Percentiles rank a stretch among this genome's conserved stretches.
Conservation (phyloP, 2,888 invertebrate genomes). For the Euphydryas editha region DNA sequence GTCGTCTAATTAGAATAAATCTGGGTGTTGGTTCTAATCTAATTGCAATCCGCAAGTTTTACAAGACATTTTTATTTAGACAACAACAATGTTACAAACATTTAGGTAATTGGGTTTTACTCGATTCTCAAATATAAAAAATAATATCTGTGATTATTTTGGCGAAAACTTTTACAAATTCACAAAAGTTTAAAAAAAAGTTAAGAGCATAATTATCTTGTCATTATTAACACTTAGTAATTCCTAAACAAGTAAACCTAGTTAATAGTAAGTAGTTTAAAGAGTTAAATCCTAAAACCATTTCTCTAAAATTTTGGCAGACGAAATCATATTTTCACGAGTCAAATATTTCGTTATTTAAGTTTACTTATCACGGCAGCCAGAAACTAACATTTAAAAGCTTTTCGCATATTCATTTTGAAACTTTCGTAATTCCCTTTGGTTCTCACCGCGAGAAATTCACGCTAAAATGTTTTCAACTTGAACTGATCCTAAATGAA, state of each 20-base stretch:
- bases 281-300: neutral
- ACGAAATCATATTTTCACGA: constrained; percentile 15
- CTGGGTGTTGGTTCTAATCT: neutral
- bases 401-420: constrained; percentile 66
- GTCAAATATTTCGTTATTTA: constrained; percentile 32
- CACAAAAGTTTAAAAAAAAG: neutral
- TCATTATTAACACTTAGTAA: neutral
- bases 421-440: constrained; percentile 71
- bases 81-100: neutral
- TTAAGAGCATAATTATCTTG: neutral
- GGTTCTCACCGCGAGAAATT: constrained; percentile 61
- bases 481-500: constrained; percentile 34
- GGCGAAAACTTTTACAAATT: too few relatives aligned
- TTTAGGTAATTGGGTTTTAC: too few relatives aligned
- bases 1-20: neutral
- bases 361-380: constrained; percentile 45
- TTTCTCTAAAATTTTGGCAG: constrained; percentile 7
- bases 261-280: neutral
- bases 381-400: constrained; percentile 53
- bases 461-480: constrained; percentile 51
- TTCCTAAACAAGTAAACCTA: neutral
- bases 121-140: too few relatives aligned
- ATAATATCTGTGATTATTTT: too few relatives aligned
- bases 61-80: too few relatives aligned
- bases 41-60: neutral